phyloP scores from a whole-genome alignment of 2,888 invertebrate species.

The Acleris sparsana region DNA sequence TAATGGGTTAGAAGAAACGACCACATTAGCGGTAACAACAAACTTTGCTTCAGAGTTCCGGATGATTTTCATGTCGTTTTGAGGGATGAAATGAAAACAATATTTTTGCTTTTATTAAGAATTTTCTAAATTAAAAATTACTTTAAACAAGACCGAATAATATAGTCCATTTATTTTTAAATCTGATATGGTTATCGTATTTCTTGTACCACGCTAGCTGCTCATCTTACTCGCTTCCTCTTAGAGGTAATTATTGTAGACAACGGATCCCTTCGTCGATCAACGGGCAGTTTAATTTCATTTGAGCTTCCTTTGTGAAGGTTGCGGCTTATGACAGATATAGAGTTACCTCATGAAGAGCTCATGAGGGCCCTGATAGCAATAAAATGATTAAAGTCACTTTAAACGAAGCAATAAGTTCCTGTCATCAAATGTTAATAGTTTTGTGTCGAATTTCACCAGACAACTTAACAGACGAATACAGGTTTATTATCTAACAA shows the following conservation, averaged over 20 bases:
- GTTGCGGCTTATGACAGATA: conserved; percentile 52
- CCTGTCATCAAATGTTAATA: conserved; percentile 16
- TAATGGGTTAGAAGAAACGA: conserved; percentile 36
- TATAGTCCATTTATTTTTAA: too few species aligned
- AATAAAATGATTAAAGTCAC: conserved; percentile 25
- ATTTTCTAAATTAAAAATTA: background rate
- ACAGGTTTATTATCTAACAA: too few species aligned
- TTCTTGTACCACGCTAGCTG: conserved; percentile 42
- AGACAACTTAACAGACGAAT: too few species aligned
- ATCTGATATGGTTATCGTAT: conserved; percentile 13
- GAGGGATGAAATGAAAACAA: conserved; percentile 24
- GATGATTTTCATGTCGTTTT: conserved; percentile 31
- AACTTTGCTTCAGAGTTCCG: conserved; percentile 14
- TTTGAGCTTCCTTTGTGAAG: conserved; percentile 70
- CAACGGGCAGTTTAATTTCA: conserved; percentile 75
- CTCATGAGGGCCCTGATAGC: conserved; percentile 28
- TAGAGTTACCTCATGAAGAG: conserved; percentile 53
- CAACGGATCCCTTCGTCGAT: conserved; percentile 77
- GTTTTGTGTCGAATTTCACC: background rate
- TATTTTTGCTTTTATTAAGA: conserved; percentile 1
- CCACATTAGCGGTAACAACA: conserved; percentile 29
- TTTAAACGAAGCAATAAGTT: conserved; percentile 32
- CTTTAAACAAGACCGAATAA: too few species aligned
- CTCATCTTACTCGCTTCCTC: conserved; percentile 69
- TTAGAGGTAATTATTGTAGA: conserved; percentile 69